Base-by-base conservation (phyloP, 2,888 invertebrate species). In the Oxystoma pomonae region DNA sequence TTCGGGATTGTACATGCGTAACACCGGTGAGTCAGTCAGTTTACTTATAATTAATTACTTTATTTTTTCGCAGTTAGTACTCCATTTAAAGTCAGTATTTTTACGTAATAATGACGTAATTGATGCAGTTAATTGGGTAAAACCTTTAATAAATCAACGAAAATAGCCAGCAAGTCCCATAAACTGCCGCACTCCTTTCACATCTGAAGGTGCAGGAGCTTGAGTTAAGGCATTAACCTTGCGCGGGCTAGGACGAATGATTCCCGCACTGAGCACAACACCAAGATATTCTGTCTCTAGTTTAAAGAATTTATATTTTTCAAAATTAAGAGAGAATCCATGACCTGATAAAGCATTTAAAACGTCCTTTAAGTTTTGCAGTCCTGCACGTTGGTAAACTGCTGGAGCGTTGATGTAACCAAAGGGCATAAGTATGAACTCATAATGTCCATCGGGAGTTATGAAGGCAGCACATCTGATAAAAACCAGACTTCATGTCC, bases 261-360 rank as follows among this genome's bases (percentile, higher is more conserved):
- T 35, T 20, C 65, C 68, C 18, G 64, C 60, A 21, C 62, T 60
- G 16, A 71, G 16, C 7, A 68, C 57, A 18, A 65, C 60, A 17
- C 70, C 70, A 17, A 71, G 58, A 63, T 71, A 71, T 63, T 71
- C 69, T n/a, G 65, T 68, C 55, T 65, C 51, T n/a, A n/a, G n/a
- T n/a, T n/a, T n/a, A n/a, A 71, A 68, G 50, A 71, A 71, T 16
- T 1, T 56, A 60, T 66, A 69, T 60, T 71, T 71, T 61, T 67
- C 59, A 20, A 53, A 63, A 51, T 67, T 70, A 20, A 70, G 56
- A 12, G 56, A 1, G 61, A 72, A 70, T 49, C 67, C 69, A 9
- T 53, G 57, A 1, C 9, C 50, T 1, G 65, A 20, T 52, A 72
- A 62, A 17, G 67, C 68, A 51, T 62, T 50, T 35, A 71, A 49